Percentiles rank a stretch among this genome's conserved stretches.
Conservation (phyloP, 2,113 vertebrate genomes). For the Uria lomvia region DNA sequence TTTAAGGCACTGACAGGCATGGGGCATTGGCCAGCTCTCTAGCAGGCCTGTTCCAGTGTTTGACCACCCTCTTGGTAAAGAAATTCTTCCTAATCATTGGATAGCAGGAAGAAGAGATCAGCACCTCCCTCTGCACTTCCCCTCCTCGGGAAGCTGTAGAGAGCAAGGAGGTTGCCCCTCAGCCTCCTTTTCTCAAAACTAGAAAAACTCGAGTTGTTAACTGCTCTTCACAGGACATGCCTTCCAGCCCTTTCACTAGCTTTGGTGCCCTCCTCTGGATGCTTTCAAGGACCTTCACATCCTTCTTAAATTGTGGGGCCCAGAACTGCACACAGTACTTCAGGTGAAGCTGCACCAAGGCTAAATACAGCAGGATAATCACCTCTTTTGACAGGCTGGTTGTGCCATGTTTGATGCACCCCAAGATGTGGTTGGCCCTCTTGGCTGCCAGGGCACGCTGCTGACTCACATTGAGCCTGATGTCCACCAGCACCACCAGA, state of each 20-base stretch:
- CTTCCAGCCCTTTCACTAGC: background rate
- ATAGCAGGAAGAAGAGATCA: background rate
- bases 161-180: background rate
- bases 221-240: fast-evolving
- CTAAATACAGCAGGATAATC: fast-evolving
- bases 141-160: background rate
- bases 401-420: background rate
- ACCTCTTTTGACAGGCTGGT: fast-evolving
- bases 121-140: fast-evolving
- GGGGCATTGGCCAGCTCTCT: background rate
- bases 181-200: background rate
- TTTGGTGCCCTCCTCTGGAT: background rate
- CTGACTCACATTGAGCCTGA: background rate
- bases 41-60: background rate
- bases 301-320: too few species aligned
- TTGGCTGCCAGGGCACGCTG: background rate
- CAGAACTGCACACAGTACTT: too few species aligned
- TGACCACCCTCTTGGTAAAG: background rate
- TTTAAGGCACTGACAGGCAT: background rate
- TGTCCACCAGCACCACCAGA: background rate
- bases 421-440: fast-evolving
- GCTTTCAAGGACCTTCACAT: background rate
- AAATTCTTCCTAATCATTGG: background rate
- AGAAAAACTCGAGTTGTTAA: background rate
- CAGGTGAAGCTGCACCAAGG: fast-evolving